Conservation (phyloP, 2,888 invertebrate genomes). For the Sturmia bella region DNA sequence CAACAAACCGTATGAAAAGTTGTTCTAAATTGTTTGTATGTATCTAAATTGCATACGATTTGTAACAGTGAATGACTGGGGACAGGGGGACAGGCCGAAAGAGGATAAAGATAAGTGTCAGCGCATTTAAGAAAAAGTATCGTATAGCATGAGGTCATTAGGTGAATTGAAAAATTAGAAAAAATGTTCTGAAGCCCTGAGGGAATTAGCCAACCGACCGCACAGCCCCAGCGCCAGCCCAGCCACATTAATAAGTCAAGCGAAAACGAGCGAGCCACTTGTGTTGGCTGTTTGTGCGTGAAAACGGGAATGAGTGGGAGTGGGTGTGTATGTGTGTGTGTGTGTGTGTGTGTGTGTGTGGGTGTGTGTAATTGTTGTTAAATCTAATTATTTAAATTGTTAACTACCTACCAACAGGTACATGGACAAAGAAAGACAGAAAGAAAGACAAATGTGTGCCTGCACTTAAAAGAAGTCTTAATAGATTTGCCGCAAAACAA, state of each 20-base stretch:
- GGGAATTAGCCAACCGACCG: slow-evolving; percentile 48
- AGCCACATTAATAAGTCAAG: slow-evolving; percentile 13
- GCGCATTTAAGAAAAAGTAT: slow-evolving; percentile 13
- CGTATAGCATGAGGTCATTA: slow-evolving; percentile 62
- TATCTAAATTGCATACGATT: neutral
- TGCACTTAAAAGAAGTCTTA: neutral
- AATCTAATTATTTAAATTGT: slow-evolving; percentile 57
- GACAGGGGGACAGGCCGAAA: neutral
- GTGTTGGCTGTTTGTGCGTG: too few species aligned
- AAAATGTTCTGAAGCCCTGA: slow-evolving; percentile 32
- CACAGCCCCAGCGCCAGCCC: neutral
- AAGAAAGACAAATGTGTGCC: too few species aligned
- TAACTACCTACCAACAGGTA: neutral
- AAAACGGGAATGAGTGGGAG: neutral
- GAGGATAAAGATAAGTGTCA: slow-evolving; percentile 37
- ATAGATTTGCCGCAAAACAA: slow-evolving; percentile 2
- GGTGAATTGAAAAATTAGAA: slow-evolving; percentile 42
- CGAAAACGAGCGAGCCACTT: neutral
- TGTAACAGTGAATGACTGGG: neutral
- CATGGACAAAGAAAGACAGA: too few species aligned
- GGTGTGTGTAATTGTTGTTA: slow-evolving; percentile 11
- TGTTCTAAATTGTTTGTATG: neutral
- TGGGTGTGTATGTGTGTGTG: neutral
- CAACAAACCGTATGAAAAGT: neutral
- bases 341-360: neutral